Evolutionary conservation across 2,113 vertebrate species (phyloP), one percentile per base, ranked within the genome.

Genomic region (Carollia perspicillata): DNA sequence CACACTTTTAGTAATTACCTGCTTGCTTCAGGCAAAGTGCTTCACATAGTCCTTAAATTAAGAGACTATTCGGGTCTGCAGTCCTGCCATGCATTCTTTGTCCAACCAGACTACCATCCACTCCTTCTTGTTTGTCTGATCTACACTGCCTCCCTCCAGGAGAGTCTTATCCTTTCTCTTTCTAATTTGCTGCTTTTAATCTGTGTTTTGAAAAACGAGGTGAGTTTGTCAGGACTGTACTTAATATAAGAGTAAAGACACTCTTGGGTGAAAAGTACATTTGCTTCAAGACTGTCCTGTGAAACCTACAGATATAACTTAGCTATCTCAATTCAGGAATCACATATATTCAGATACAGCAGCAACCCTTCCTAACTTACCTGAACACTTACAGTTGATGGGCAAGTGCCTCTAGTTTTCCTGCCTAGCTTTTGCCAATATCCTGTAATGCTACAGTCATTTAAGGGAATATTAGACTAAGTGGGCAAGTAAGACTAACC

Each of bases 351-450:
- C 69, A 53, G 28, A 92, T 49, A 93, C 58, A 74, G 28, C 17
- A 93, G 30, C 51, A 95, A 35, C 10, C 33, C 33, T 69, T 96
- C 60, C 71, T 90, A 84, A 89, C 60, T 58, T 90, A 88, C 86
- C 23, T 6, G 84, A 37, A 91, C 0, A 81, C 5, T 47, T 74
- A 75, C 65, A 37, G 40, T 53, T 58, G n/a, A 22, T 75, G 8
- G 53, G 33, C 74, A 96, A 90, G 44, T 69, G 13, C 49, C 51
- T 84, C 58, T 83, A 68, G 23, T 83, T 65, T 93, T 81, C 53
- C 35, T 75, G 68, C 22, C 37, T 87, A 79, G 2, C 12, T 80
- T 68, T 87, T 90, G 42, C 2, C 49, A 83, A 49, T 74, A 92
- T 90, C 40, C 30, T 93, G 42, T 58, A 83, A 63, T 89, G 37